Evolutionary conservation across 1,140 invertebrate genomes (phyloP), one percentile per base, ranked within the genome.

Genomic region (Belonocnema kinseyi): DNA sequence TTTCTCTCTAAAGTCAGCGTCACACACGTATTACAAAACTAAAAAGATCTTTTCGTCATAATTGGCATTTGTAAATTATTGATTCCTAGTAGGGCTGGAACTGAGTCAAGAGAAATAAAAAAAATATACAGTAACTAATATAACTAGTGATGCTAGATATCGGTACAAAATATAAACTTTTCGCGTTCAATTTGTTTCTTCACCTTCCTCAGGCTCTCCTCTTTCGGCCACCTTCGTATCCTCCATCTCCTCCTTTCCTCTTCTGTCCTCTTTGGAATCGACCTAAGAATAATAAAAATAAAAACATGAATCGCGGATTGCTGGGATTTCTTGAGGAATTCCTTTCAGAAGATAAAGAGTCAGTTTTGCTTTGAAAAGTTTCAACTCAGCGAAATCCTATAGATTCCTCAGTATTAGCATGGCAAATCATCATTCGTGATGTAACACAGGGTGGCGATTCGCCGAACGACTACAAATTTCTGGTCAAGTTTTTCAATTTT

Each of bases 331-430:
- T 66, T 7, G 13, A 40, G 14, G 40, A 16, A 26, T 40, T 33
- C 40, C 33, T 66, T 66, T 33, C 7, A 1, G 16, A 14, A 16
- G 7, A 61, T 7, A 66, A 40, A 16, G 6, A 8, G n/a, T 66
- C 61, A 66, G 61, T 33, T 66, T 83, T 61, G 66, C 13, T 19
- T 79, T 80, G 54, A 73, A 77, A 50, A 81, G 26, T 76, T 85
- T 92, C 83, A 91, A 92, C 91, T 91, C 91, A 92, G 78, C 82
- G 89, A 87, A 83, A 90, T 89, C 88, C 90, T 89, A 17, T 79
- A 88, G 85, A 89, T 90, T 85, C 72, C 89, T 92, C 91, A 80
- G 90, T 92, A 92, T 92, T 91, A 92, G 91, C 91, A 92, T 92
- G 91, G 91, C 89, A 77, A 88, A n/a, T 85, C 90, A 91, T 92